Evolutionary conservation across 1,140 invertebrate species (phyloP), one percentile per base, ranked within the genome.

Genomic region (Drosophila tristis): DNA sequence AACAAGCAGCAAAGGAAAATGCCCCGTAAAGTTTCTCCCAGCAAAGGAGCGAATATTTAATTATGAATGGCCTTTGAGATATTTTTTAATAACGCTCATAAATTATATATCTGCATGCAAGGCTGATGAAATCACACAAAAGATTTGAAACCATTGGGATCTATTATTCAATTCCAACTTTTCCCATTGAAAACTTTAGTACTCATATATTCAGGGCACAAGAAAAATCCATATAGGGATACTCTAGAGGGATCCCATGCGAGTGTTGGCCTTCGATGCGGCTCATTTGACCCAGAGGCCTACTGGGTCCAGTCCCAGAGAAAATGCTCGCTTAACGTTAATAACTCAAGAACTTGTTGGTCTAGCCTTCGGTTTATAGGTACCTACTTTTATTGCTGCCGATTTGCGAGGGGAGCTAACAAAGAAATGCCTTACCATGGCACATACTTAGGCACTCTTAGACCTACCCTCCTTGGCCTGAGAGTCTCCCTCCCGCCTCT

Each of bases 321-420:
- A 48, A 86, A 74, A 71, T 44, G 62, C 65, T 64, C 8, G 63
- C 59, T 81, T 85, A 78, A 74, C 45, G 81, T 86, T 87, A 86
- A 87, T 87, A 87, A 87, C 78, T 87, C 65, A 72, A 81, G 82
- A 80, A 81, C 64, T 81, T 53, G 63, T 85, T 75, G 61, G 61
- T 11, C 66, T 35, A 42, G 39, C 64, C 65, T 39, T 53, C 61
- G 13, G 29, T 26, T 43, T 20, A 25, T 20, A 43, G 39, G 31
- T 26, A 23, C 2, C 23, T 25, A 25, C 53, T 13, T 50, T 31
- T 63, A 39, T 55, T 53, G 20, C 15, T 20, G 16, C 4, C 13
- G 7, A 15, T 4, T n/a, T 11, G 20, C 31, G 44, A 49, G 44
- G 44, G 31, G 3, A 11, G 57, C 2, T 49, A 16, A 2, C 11